Base-by-base conservation (phyloP, 2,113 vertebrate genomes). In the Coptodon rendalli region DNA sequence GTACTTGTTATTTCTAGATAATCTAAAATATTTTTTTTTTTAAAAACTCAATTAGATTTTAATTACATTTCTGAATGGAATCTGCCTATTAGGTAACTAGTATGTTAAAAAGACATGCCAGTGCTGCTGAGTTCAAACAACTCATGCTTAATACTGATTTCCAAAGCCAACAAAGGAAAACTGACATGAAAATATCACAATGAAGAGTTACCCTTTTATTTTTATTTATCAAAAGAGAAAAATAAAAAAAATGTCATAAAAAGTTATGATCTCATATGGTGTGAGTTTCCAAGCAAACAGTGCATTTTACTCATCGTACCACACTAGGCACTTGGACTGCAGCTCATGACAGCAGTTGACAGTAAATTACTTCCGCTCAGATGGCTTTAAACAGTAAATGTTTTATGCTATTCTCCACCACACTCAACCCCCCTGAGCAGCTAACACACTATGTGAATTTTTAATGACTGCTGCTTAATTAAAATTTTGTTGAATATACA, bases 401-500 rank as follows among this genome's bases (percentile, higher is more conserved):
- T 94, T 94, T 93, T 83, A 92, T 91, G 82, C 71, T 53, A 87
- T 89, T 93, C 89, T 93, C 61, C 61, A 89, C 89, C 89, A 93
- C 88, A 88, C 85, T 87, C 88, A 79, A 66, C 3, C 81, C 81
- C 90, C 89, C 66, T 53, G 88, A 93, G 89, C 89, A 86, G 83
- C 86, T 79, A 66, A 52, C 86, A 90, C 91, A 86, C 89, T 36
- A 50, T 91, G 85, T 91, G 87, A 81, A 94, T 93, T 88, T 93
- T 89, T 93, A 93, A 93, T 92, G 91, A 94, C 61, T 81, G 86
- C 85, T 89, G 80, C 91, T 92, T 92, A 86, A 95, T 95, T 94
- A 92, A 92, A 94, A 93, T 81, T 80, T 31, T 91, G 86, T 94
- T 92, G 91, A 94, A 94, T 92, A 93, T 91, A 91, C 94, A 93